Percentiles rank a stretch among this genome's conserved stretches.
These are phyloP conservation scores for Listronotus bonariensis DNA, from an alignment of 1,140 invertebrate genomes.

Conservation along the genomic window DNA sequence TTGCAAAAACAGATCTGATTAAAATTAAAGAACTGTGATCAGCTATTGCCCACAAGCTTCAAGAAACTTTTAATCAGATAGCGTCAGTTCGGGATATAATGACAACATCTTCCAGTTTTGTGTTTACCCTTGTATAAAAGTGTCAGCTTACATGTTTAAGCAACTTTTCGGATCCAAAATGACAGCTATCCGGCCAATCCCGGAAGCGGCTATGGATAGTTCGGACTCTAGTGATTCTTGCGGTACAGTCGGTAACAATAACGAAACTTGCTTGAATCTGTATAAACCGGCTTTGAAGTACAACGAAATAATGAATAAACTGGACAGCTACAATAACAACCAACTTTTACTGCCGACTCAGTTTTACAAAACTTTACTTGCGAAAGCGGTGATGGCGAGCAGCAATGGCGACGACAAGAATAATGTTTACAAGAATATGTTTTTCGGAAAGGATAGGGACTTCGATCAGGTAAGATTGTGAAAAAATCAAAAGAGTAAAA, in stretches of 20 bases:
- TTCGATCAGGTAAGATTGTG: constrained; percentile 52
- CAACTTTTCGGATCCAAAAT: constrained; percentile 39
- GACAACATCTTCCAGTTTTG: no score
- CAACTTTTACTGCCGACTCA: constrained; percentile 72
- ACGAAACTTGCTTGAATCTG: constrained; percentile 40
- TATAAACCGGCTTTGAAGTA: constrained; percentile 52
- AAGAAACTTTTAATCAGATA: no score
- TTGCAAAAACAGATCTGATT: no score
- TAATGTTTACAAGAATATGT: constrained; percentile 55
- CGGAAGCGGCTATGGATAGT: constrained; percentile 48
- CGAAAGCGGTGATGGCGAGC: constrained; percentile 64
- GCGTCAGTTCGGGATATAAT: no score
- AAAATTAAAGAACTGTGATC: no score
- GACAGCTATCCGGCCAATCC: constrained; percentile 47
- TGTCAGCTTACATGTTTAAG: constrained; percentile 34
- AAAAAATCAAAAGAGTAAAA: no score
- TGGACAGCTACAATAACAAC: constrained; percentile 55
- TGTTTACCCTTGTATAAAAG: not conserved
- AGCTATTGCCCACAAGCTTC: no score
- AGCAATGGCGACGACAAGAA: constrained; percentile 48
- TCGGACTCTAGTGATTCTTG: constrained; percentile 51
- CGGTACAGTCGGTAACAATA: constrained; percentile 44
- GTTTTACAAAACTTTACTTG: constrained; percentile 76
- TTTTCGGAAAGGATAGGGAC: constrained; percentile 53
- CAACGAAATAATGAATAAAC: constrained; percentile 54